These are phyloP conservation scores for Spea multiplicata DNA, from an alignment of 2,113 vertebrate species.

Conservation along the genomic window DNA sequence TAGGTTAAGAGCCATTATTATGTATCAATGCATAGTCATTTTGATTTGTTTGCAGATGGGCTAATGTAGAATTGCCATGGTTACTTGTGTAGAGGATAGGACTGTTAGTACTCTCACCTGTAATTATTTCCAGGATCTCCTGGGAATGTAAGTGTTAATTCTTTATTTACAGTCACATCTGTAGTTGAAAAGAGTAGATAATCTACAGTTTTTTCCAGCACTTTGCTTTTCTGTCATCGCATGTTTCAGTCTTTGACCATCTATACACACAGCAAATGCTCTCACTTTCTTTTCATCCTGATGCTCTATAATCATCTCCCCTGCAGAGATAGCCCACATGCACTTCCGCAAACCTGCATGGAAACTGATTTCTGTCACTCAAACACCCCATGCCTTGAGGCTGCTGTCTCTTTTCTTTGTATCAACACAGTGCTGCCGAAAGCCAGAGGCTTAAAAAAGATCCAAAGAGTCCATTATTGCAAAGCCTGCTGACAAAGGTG, in stretches of 20 bases:
- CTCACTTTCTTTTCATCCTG: not conserved
- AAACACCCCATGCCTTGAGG: accelerated
- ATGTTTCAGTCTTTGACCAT: not conserved
- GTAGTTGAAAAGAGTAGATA: not conserved
- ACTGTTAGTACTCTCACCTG: not conserved
- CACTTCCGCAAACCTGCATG: accelerated
- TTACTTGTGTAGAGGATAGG: not conserved
- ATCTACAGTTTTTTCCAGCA: not conserved
- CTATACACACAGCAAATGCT: not conserved
- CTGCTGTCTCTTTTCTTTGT: slow-evolving; percentile 8
- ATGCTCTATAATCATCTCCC: slow-evolving; percentile 4
- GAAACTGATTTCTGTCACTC: not conserved
- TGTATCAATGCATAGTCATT: not conserved
- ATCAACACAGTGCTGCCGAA: not conserved
- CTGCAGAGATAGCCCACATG: not conserved
- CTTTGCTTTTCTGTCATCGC: not conserved
- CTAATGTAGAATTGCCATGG: not conserved
- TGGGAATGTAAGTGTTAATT: not conserved
- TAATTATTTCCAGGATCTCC: not conserved
- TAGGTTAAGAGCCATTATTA: not conserved
- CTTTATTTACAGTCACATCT: not conserved
- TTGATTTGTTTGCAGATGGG: not conserved
- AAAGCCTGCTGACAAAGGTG: slow-evolving; percentile 45
- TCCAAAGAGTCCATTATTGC: slow-evolving; percentile 40
- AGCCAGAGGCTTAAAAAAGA: not conserved